Percentiles rank a stretch among this genome's conserved stretches.
phyloP scores from a whole-genome alignment of 2,888 invertebrate species.

The Luffia ferchaultella region DNA sequence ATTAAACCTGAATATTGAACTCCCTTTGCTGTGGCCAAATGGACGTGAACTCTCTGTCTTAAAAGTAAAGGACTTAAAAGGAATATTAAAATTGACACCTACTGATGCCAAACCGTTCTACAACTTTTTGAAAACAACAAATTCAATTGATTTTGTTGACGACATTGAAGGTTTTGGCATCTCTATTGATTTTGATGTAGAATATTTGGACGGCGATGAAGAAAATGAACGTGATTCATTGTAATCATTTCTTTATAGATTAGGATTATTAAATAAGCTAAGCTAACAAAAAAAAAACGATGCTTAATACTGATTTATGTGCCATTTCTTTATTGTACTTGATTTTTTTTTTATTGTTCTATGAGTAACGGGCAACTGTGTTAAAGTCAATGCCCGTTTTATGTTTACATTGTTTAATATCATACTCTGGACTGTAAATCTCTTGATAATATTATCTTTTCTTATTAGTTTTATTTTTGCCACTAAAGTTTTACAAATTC shows the following conservation, averaged over 20 bases:
- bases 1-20: neutral
- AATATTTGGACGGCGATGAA: neutral
- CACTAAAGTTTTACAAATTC: neutral
- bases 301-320: neutral
- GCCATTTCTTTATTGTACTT: neutral
- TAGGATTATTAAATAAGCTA: neutral
- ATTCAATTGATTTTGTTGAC: neutral
- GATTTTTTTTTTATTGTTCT: too few relatives aligned
- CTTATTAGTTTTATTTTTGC: neutral
- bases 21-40: neutral
- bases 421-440: too few relatives aligned
- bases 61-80: neutral
- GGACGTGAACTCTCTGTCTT: neutral
- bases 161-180: neutral
- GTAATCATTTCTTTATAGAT: too few relatives aligned
- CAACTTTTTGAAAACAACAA: neutral
- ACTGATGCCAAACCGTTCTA: neutral
- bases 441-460: neutral
- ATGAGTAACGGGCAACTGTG: too few relatives aligned
- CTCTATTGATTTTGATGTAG: neutral
- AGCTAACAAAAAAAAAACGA: neutral
- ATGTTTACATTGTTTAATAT: too few relatives aligned
- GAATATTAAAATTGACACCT: neutral
- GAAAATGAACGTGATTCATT: too few relatives aligned
- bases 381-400: too few relatives aligned